Evolutionary conservation across 2,113 vertebrate species (phyloP).

Genomic region (Chaetodon trifascialis): DNA sequence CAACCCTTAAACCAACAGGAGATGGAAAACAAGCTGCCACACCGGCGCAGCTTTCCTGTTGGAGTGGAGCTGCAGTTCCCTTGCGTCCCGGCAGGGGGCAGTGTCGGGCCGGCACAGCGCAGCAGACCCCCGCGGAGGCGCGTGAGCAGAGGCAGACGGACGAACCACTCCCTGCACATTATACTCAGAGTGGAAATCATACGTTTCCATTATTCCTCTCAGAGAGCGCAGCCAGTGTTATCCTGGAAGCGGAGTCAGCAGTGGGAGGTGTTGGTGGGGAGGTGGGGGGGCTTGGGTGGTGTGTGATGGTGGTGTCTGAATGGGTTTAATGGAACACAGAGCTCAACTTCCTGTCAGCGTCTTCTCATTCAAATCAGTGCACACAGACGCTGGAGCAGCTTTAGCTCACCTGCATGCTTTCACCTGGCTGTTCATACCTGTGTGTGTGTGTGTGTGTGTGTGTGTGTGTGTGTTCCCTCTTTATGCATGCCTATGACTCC

Average conservation of each 20-base stretch:
- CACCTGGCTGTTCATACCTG: not conserved
- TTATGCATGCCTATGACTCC: not conserved
- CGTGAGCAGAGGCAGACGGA: not conserved
- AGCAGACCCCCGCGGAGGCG: slow-evolving; percentile 19
- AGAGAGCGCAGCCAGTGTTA: not conserved
- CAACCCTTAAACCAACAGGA: not conserved
- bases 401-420: not conserved
- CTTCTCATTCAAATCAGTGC: not conserved
- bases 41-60: not conserved
- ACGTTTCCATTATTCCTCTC: slow-evolving; percentile 47
- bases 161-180: slow-evolving; percentile 63
- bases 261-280: not conserved
- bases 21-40: not conserved
- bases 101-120: not conserved
- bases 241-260: not conserved
- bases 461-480: not conserved
- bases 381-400: not conserved
- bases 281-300: not conserved
- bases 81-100: slow-evolving; percentile 69
- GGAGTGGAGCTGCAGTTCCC: not conserved
- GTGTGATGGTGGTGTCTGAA: not conserved
- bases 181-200: slow-evolving; percentile 34
- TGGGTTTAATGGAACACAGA: slow-evolving; percentile 40
- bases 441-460: not conserved
- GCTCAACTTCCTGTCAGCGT: not conserved